Conservation (phyloP, 1,140 invertebrate genomes). For the Drosophila subpulchrella region DNA sequence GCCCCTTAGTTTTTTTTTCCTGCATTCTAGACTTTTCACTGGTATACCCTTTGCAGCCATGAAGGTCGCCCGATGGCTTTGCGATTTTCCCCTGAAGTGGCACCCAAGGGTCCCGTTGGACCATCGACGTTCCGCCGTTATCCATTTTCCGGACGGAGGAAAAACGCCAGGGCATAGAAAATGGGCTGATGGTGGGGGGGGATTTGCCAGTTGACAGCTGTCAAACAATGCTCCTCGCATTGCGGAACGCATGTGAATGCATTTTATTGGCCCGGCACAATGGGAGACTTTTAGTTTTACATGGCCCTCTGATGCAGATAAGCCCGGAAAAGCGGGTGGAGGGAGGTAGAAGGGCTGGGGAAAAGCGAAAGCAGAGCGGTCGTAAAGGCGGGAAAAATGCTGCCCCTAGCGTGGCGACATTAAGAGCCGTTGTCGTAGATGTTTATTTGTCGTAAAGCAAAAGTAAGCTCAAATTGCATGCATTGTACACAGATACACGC, state of each 20-base stretch:
- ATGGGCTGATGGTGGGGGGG: not conserved
- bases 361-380: not conserved
- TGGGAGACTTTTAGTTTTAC: conserved; percentile 33
- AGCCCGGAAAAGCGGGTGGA: conserved; percentile 4
- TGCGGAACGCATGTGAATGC: conserved; percentile 58
- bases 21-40: not conserved
- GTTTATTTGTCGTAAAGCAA: conserved; percentile 47
- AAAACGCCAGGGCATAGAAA: not conserved
- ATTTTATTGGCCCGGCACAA: conserved; percentile 52
- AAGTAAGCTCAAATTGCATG: conserved; percentile 51
- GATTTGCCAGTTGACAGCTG: conserved; percentile 30
- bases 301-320: conserved; percentile 32
- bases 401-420: conserved; percentile 33
- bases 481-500: conserved; percentile 45
- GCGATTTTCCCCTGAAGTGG: conserved; percentile 36
- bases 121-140: conserved; percentile 26
- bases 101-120: conserved; percentile 46
- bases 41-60: not conserved
- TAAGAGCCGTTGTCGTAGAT: conserved; percentile 42
- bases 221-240: conserved; percentile 51
- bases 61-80: not conserved
- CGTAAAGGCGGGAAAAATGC: conserved; percentile 35
- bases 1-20: not conserved
- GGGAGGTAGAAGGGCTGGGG: too few species aligned
- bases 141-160: conserved; percentile 11